phyloP scores from a whole-genome alignment of 2,888 invertebrate species.

The Marasmarcha lunaedactyla region DNA sequence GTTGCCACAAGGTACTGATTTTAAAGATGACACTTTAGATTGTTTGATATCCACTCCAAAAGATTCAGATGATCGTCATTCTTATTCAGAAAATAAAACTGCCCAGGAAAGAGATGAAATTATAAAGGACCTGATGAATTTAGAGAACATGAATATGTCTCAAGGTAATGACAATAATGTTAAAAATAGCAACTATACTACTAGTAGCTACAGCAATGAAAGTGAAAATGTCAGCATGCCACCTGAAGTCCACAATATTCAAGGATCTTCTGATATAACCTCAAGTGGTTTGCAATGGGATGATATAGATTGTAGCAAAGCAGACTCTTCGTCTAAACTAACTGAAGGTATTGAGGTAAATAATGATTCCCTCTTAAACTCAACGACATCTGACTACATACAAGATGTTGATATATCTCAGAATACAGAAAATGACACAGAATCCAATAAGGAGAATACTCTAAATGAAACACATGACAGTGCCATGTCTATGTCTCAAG shows the following conservation, averaged over 20 bases:
- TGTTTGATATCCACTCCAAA: constrained; percentile 53
- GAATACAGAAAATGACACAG: constrained; percentile 11
- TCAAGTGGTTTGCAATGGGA: constrained; percentile 28
- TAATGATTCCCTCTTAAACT: constrained; percentile 19
- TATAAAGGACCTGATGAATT: constrained; percentile 57
- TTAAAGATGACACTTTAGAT: constrained; percentile 49
- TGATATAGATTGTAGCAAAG: constrained; percentile 24
- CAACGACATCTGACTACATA: constrained; percentile 19
- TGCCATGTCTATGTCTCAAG: constrained; percentile 4
- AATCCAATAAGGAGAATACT: constrained; percentile 29
- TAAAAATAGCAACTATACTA: constrained; percentile 8
- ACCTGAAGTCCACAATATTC: constrained; percentile 9
- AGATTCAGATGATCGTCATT: constrained; percentile 29
- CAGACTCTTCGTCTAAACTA: constrained; percentile 14
- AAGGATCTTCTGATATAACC: constrained; percentile 21
- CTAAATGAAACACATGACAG: constrained; percentile 14
- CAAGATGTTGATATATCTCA: constrained; percentile 11
- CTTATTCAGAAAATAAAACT: constrained; percentile 29
- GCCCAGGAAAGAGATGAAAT: constrained; percentile 50
- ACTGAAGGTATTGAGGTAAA: constrained; percentile 13
- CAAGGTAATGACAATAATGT: constrained; percentile 22
- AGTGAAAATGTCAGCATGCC: background rate
- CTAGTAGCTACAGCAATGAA: background rate
- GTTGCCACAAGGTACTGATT: constrained; percentile 42
- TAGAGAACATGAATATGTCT: constrained; percentile 43